Evolutionary conservation across 2,113 vertebrate genomes (phyloP).

Genomic region (Excalfactoria chinensis): DNA sequence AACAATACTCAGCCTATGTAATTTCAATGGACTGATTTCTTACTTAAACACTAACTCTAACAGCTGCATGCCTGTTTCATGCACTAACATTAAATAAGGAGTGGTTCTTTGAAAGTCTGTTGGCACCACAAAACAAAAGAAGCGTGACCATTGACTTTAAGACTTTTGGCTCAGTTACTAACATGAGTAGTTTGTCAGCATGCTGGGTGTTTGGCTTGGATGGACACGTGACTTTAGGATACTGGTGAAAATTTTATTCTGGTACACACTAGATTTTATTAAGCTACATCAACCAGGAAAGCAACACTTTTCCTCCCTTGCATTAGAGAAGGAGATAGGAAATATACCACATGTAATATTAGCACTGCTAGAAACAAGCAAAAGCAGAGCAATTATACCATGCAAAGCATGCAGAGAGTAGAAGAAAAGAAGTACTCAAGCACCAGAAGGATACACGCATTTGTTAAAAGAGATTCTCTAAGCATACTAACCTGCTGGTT

Average conservation of each 20-base stretch:
- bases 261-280: slow-evolving; percentile 4
- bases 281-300: slow-evolving; percentile 37
- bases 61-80: neutral
- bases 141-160: neutral
- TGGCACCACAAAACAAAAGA: neutral
- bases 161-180: slow-evolving; percentile 16
- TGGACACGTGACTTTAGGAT: slow-evolving; percentile 27
- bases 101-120: neutral
- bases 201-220: neutral
- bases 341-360: slow-evolving; percentile 57
- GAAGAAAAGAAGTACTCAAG: slow-evolving; percentile 72
- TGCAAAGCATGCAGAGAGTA: slow-evolving; percentile 79
- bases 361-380: slow-evolving; percentile 70
- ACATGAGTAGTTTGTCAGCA: slow-evolving; percentile 3
- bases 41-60: neutral
- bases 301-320: slow-evolving; percentile 46
- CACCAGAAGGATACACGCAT: slow-evolving; percentile 79
- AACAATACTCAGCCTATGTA: neutral
- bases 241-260: slow-evolving; percentile 17
- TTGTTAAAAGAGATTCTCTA: slow-evolving; percentile 89
- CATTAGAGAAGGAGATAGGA: slow-evolving; percentile 62
- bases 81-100: neutral
- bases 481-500: slow-evolving; percentile 99
- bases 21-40: neutral
- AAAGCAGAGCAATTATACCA: slow-evolving; percentile 65